Conservation (phyloP, 2,888 invertebrate genomes). For the Tenthredo amoena region DNA sequence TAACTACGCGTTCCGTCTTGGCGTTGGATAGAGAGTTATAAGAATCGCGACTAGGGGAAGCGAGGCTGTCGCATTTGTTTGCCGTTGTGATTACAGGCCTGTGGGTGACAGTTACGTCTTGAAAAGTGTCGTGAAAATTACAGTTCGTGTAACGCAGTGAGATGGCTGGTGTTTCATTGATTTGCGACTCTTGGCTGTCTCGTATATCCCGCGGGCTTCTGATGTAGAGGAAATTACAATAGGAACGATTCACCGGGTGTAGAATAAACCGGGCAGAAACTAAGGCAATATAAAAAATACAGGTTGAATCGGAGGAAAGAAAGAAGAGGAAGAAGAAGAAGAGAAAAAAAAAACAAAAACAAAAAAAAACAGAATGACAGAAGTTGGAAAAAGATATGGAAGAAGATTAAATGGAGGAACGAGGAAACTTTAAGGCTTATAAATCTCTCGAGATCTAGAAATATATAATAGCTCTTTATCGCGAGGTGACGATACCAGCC, state of each 20-base stretch:
- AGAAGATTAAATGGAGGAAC: background rate
- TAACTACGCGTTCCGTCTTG: conserved; percentile 61
- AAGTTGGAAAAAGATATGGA: background rate
- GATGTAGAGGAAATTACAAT: background rate
- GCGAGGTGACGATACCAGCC: conserved; percentile 30
- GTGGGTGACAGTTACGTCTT: conserved; percentile 55
- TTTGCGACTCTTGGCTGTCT: conserved; percentile 19
- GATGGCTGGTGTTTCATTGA: conserved; percentile 31
- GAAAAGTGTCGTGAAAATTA: conserved; percentile 51
- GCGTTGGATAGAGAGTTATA: conserved; percentile 24
- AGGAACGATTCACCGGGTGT: background rate
- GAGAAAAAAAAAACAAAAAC: background rate
- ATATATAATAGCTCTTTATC: conserved; percentile 20
- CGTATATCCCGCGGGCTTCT: background rate
- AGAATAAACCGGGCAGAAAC: background rate
- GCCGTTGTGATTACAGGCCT: conserved; percentile 60
- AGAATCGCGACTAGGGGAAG: conserved; percentile 30
- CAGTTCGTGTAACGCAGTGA: background rate
- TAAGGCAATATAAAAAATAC: conserved; percentile 1
- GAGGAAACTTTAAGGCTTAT: background rate
- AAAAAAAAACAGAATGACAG: background rate
- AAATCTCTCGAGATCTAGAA: conserved; percentile 35
- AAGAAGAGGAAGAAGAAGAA: background rate
- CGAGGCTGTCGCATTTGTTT: conserved; percentile 60
- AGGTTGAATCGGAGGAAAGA: background rate